A percentile compares a stretch with the other conserved stretches of the same genome.
Conservation (phyloP, 1,140 invertebrate species). For the Drosophila aff. region DNA sequence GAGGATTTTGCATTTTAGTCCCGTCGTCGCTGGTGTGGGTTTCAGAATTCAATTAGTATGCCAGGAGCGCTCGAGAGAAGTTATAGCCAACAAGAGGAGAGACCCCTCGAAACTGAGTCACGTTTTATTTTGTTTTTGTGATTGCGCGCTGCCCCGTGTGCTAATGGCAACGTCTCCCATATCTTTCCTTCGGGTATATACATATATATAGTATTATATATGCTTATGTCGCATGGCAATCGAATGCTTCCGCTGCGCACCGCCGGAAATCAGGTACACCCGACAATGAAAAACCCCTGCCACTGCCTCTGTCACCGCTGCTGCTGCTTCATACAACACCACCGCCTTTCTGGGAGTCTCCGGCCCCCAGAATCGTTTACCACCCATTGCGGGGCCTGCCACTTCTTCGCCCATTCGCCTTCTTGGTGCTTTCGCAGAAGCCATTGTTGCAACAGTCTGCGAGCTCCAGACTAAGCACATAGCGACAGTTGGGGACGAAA, state of each 20-base stretch:
- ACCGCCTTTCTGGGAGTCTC: slow-evolving; percentile 6
- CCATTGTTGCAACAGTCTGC: slow-evolving; percentile 39
- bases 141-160: slow-evolving; percentile 1
- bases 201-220: slow-evolving; percentile 2
- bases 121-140: slow-evolving; percentile 39
- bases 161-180: slow-evolving; percentile 42
- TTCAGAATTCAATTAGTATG: slow-evolving; percentile 56
- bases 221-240: slow-evolving; percentile 60
- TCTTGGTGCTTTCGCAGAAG: slow-evolving; percentile 33
- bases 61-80: slow-evolving; percentile 37
- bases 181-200: slow-evolving; percentile 2
- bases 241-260: slow-evolving; percentile 77
- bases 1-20: slow-evolving; percentile 63
- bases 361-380: slow-evolving; percentile 3
- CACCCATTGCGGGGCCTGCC: slow-evolving; percentile 20
- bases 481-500: neutral
- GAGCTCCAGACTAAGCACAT: slow-evolving; percentile 22
- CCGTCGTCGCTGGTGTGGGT: slow-evolving; percentile 1
- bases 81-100: neutral
- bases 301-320: neutral
- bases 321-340: neutral
- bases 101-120: slow-evolving; percentile 32
- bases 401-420: slow-evolving; percentile 15
- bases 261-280: slow-evolving; percentile 80
- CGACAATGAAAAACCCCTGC: slow-evolving; percentile 31